Evolutionary conservation across 1,140 invertebrate species (phyloP).

Genomic region (Callitettix versicolor): DNA sequence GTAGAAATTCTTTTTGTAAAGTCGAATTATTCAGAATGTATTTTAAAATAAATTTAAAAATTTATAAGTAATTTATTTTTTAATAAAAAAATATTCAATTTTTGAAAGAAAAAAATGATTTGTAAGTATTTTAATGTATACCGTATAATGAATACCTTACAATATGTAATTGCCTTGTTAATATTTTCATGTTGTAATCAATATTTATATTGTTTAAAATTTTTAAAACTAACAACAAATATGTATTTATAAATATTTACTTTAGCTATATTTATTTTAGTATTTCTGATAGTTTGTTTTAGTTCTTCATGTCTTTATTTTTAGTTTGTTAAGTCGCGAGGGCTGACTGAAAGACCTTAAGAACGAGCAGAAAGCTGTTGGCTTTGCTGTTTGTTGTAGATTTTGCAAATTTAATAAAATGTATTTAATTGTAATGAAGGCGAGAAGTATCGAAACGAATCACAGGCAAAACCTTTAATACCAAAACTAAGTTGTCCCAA

Average conservation of each 20-base stretch:
- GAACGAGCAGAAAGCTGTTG: background rate
- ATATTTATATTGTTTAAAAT: background rate
- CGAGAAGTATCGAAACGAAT: background rate
- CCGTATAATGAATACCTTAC: background rate
- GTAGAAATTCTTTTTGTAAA: background rate
- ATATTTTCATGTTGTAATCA: background rate
- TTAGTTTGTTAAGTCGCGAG: too few species aligned
- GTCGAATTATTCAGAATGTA: background rate
- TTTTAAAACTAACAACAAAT: background rate
- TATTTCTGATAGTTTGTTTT: background rate
- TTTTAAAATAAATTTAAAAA: background rate
- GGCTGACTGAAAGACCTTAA: constrained; percentile 4
- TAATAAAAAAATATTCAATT: background rate
- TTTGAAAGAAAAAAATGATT: too few species aligned
- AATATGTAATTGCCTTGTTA: background rate
- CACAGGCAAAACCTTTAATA: constrained; percentile 5
- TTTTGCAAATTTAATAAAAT: background rate
- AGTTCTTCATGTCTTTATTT: background rate
- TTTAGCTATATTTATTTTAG: background rate
- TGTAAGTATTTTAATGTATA: too few species aligned
- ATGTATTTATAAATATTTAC: background rate
- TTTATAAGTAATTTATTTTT: background rate
- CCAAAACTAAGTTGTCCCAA: constrained; percentile 8
- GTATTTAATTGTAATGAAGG: background rate
- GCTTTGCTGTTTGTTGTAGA: background rate